Conservation (phyloP, 2,888 invertebrate genomes). For the Amphipyra berbera region DNA sequence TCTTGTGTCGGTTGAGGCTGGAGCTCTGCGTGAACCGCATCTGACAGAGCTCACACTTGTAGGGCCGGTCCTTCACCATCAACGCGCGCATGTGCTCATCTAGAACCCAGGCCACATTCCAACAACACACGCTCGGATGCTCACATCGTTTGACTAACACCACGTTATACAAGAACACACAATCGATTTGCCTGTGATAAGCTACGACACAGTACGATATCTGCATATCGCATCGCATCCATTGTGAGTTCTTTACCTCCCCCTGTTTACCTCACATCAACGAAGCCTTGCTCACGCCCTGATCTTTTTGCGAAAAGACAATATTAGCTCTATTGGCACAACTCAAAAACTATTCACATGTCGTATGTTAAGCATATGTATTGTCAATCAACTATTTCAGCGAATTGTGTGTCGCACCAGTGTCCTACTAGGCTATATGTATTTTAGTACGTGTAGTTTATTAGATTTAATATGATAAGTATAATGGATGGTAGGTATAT, state of each 20-base stretch:
- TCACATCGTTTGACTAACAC: conserved; percentile 58
- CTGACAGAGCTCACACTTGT: conserved; percentile 92
- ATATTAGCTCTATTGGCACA: conserved; percentile 73
- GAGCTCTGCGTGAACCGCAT: conserved; percentile 93
- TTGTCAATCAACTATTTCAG: conserved; percentile 74
- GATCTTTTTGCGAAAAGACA: conserved; percentile 72
- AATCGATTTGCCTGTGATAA: conserved; percentile 62
- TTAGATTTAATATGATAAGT: conserved; percentile 61
- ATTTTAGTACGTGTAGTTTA: conserved; percentile 59
- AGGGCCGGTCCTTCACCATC: conserved; percentile 90
- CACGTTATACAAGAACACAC: conserved; percentile 71
- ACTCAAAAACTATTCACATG: conserved; percentile 90
- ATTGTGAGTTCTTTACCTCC: conserved; percentile 84
- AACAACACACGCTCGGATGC: conserved; percentile 71
- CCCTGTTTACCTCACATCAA: conserved; percentile 87
- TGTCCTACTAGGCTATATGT: conserved; percentile 69
- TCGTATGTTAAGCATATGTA: conserved; percentile 72
- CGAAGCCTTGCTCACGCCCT: conserved; percentile 86
- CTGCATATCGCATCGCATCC: conserved; percentile 54
- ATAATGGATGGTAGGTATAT: conserved; percentile 57
- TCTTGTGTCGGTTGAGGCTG: conserved; percentile 93
- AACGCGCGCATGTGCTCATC: conserved; percentile 89
- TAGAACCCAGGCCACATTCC: conserved; percentile 85
- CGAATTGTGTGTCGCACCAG: conserved; percentile 81
- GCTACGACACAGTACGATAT: conserved; percentile 21